Base-by-base conservation (phyloP, 2,113 vertebrate genomes). In the Andinoacara biseriatus region DNA sequence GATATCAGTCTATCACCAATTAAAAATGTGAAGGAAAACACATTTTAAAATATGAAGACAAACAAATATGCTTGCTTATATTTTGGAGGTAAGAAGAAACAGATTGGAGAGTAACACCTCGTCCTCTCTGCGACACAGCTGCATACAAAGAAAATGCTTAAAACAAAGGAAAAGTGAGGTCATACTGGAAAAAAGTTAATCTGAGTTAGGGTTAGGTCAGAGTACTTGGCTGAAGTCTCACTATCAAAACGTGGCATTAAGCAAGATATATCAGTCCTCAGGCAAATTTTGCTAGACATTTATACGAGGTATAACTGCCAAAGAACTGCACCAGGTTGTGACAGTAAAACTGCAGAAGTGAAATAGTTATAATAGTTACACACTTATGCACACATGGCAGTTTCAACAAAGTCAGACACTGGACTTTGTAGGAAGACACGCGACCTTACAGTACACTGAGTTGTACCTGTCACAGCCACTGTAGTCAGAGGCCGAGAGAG, bases 381-480 rank as follows among this genome's bases (percentile, higher is more conserved):
- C 4, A 49, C 1, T 1, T 33, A 4, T 59, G 61, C 22, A 69
- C 18, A 40, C 43, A 61, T 59, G 84, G 74, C 22, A 84, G 59
- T 62, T 56, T 63, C 26, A 78, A 74, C n/a, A 79, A 26, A 59
- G 40, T 6, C 49, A 75, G 46, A 58, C 61, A 62, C 1, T 46
- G 40, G 31, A 69, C 49, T 17, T 84, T 84, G 77, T 67, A 80
- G 81, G 81, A 80, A 67, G 85, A 56, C 20, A 56, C 58, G 75
- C 79, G 76, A 33, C 80, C 84, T 82, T 33, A 63, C 62, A 56
- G 77, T 35, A 78, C 60, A 63, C 76, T 60, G 83, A 77, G 91
- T 31, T 90, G 92, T 99, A 99, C 98, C 97, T 98, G 98, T 99
- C 94, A 97, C 89, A 94, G 96, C 96, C 96, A 97, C 95, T 95